Conservation (phyloP, 2,797 vertebrate species). For the Crocidura indochinensis region DNA sequence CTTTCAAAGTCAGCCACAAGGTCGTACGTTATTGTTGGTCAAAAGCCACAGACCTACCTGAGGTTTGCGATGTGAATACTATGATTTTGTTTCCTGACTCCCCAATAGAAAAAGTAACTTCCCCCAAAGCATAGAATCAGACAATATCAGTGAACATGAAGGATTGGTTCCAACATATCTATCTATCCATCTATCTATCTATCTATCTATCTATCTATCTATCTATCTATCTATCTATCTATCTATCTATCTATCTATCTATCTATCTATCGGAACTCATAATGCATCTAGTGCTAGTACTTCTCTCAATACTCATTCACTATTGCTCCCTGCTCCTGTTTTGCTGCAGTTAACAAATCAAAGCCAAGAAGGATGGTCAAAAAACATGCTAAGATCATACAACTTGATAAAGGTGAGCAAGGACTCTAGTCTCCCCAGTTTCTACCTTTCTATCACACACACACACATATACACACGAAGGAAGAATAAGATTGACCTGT, state of each 20-base stretch:
- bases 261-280: background rate
- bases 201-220: too few species aligned
- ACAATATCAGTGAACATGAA: slow-evolving; percentile 55
- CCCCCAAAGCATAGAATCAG: slow-evolving; percentile 78
- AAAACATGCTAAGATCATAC: background rate
- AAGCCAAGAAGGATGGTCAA: background rate
- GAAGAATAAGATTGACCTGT: background rate
- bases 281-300: too few species aligned
- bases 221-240: too few species aligned
- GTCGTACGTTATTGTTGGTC: slow-evolving; percentile 20
- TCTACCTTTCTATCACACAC: background rate
- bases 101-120: slow-evolving; percentile 76
- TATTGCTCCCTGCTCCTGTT: rapidly evolving
- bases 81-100: slow-evolving; percentile 61
- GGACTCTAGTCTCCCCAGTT: background rate
- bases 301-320: background rate
- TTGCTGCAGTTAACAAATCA: slow-evolving; percentile 10
- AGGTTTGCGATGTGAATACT: slow-evolving; percentile 53
- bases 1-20: background rate
- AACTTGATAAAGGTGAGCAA: background rate
- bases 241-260: too few species aligned
- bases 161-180: background rate
- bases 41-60: slow-evolving; percentile 76
- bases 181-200: too few species aligned
- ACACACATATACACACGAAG: too few species aligned